Conservation (phyloP, 2,113 vertebrate species). For the Hypomesus transpacificus region DNA sequence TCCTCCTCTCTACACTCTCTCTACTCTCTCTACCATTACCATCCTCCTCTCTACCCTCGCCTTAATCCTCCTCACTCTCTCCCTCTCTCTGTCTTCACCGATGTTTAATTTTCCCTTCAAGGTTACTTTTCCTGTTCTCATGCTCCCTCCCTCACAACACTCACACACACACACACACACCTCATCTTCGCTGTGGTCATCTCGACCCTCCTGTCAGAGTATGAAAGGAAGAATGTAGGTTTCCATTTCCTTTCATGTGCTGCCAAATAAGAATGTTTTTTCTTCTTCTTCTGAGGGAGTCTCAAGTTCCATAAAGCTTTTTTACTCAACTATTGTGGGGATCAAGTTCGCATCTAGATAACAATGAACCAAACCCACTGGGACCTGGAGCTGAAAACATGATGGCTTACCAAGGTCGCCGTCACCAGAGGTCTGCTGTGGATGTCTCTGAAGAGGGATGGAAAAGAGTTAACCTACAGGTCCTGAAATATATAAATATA, state of each 20-base stretch:
- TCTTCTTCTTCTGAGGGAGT: slow-evolving; percentile 34
- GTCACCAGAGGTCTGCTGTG: slow-evolving; percentile 38
- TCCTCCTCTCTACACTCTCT: neutral
- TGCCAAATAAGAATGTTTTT: slow-evolving; percentile 46
- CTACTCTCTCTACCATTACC: neutral
- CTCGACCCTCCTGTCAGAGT: slow-evolving; percentile 45
- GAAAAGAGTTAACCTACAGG: slow-evolving; percentile 50
- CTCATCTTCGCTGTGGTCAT: slow-evolving; percentile 26
- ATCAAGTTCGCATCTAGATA: slow-evolving; percentile 52
- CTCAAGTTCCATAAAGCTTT: slow-evolving; percentile 43
- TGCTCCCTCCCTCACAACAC: neutral
- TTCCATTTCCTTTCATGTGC: slow-evolving; percentile 64
- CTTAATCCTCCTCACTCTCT: too few species aligned
- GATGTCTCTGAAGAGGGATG: slow-evolving; percentile 24
- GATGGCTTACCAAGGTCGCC: slow-evolving; percentile 42
- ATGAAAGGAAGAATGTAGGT: slow-evolving; percentile 57
- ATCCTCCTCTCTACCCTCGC: neutral
- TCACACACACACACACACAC: slow-evolving; percentile 11
- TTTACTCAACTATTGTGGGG: slow-evolving; percentile 51
- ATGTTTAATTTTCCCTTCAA: neutral
- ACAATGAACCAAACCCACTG: slow-evolving; percentile 45
- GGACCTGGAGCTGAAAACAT: slow-evolving; percentile 35
- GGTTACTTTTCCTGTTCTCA: neutral
- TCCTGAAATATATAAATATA: slow-evolving; percentile 38
- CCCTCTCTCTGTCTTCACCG: neutral